Percentiles rank a stretch among this genome's conserved stretches.
Conservation (phyloP, 2,888 invertebrate species). For the Danaus chrysippus region DNA sequence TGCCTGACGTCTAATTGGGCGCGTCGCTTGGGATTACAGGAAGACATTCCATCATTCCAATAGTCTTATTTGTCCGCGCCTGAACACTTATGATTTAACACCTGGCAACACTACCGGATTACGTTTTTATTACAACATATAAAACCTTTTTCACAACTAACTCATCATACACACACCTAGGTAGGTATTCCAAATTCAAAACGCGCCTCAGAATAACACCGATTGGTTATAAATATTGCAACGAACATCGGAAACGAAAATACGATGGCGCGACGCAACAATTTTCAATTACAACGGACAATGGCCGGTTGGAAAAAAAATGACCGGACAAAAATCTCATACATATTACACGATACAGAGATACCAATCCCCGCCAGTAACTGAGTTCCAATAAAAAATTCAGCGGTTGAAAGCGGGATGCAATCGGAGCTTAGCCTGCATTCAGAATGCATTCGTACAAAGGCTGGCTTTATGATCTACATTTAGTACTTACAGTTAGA, state of each 20-base stretch:
- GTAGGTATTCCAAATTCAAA: neutral
- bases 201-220: conserved; percentile 17
- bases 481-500: conserved; percentile 41
- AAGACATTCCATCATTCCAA: conserved; percentile 56
- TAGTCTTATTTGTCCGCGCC: conserved; percentile 66
- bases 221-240: conserved; percentile 30
- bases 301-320: conserved; percentile 60
- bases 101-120: conserved; percentile 25
- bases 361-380: conserved; percentile 71
- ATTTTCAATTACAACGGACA: conserved; percentile 64
- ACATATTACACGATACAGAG: conserved; percentile 69
- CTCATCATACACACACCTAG: no score
- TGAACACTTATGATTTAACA: conserved; percentile 40
- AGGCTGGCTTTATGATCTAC: conserved; percentile 37
- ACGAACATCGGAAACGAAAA: conserved; percentile 29
- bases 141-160: no score
- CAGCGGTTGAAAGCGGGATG: conserved; percentile 65
- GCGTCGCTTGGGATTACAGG: conserved; percentile 65
- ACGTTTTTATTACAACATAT: conserved; percentile 10
- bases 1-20: conserved; percentile 72
- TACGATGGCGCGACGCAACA: conserved; percentile 43
- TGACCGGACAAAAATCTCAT: conserved; percentile 68
- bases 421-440: conserved; percentile 68
- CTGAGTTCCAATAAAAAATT: conserved; percentile 64
- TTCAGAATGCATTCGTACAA: conserved; percentile 52